phyloP scores from a whole-genome alignment of 2,888 invertebrate species.

The Limnephilus lunatus region DNA sequence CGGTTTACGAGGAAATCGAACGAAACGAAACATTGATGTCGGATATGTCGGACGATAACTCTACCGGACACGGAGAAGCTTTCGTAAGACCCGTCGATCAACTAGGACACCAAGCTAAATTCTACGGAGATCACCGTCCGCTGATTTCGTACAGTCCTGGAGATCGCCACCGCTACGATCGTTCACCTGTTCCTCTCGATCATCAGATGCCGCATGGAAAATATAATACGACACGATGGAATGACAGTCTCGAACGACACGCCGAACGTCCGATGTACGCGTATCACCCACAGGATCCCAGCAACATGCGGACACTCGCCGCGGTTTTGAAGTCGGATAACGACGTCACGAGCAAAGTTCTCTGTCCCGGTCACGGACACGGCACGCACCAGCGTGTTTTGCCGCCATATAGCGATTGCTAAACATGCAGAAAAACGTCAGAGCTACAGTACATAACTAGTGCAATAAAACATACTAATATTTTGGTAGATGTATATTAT shows the following conservation, averaged over 20 bases:
- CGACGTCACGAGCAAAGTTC: constrained; percentile 78
- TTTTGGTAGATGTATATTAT: neutral
- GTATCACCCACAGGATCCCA: constrained; percentile 77
- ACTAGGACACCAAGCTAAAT: constrained; percentile 79
- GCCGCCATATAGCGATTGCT: constrained; percentile 81
- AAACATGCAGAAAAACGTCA: constrained; percentile 62
- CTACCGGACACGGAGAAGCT: constrained; percentile 77
- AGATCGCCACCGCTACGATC: constrained; percentile 77
- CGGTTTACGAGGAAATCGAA: constrained; percentile 90
- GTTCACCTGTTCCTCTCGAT: constrained; percentile 69
- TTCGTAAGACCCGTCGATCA: constrained; percentile 83
- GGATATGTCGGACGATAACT: constrained; percentile 86
- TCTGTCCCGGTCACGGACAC: constrained; percentile 73
- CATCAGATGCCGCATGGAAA: constrained; percentile 73
- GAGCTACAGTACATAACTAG: neutral
- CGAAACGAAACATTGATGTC: constrained; percentile 84
- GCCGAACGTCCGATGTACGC: constrained; percentile 76
- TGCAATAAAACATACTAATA: constrained; percentile 11
- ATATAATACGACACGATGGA: constrained; percentile 74
- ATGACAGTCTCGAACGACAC: constrained; percentile 76
- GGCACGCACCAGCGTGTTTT: constrained; percentile 77
- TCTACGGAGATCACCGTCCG: constrained; percentile 89
- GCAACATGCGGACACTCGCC: constrained; percentile 80
- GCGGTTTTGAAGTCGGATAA: constrained; percentile 91
- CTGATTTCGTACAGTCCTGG: constrained; percentile 87